A percentile compares a stretch with the other conserved stretches of the same genome.
These are phyloP conservation scores for Phallusia fumigata DNA, from an alignment of 23 tunicate species.

Conservation along the genomic window DNA sequence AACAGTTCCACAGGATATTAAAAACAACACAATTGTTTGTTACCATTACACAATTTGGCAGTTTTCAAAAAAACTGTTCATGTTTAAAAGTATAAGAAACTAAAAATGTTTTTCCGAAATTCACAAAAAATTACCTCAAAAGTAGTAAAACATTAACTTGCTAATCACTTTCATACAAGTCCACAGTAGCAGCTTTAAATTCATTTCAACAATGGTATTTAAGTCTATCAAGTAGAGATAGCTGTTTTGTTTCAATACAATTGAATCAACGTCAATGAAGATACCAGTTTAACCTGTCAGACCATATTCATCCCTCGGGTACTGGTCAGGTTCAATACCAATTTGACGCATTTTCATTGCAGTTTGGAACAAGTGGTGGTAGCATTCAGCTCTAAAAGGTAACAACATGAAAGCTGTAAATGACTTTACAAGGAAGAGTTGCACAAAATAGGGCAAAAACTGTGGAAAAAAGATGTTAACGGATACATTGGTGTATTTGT, in stretches of 20 bases:
- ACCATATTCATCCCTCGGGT: constrained; percentile 41
- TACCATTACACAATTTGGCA: no score
- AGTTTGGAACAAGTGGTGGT: constrained; percentile 76
- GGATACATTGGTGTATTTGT: no score
- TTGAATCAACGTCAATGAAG: background rate
- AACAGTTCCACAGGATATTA: no score
- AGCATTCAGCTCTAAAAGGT: constrained; percentile 55
- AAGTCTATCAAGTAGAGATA: background rate
- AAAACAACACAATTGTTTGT: no score
- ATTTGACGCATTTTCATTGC: constrained; percentile 63
- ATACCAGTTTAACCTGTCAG: background rate
- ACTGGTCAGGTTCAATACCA: constrained; percentile 56
- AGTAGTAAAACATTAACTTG: no score
- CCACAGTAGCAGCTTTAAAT: background rate
- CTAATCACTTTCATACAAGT: background rate
- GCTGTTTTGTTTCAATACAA: background rate
- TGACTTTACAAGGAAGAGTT: background rate
- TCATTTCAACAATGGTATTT: background rate
- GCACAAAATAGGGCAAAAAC: background rate
- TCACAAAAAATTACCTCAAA: no score
- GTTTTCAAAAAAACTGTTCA: no score
- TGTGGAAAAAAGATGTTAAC: background rate
- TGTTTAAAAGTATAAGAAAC: no score
- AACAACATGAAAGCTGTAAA: background rate
- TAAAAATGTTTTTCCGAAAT: no score